phyloP scores from a whole-genome alignment of 2,113 vertebrate species.

The Ellobius talpinus region DNA sequence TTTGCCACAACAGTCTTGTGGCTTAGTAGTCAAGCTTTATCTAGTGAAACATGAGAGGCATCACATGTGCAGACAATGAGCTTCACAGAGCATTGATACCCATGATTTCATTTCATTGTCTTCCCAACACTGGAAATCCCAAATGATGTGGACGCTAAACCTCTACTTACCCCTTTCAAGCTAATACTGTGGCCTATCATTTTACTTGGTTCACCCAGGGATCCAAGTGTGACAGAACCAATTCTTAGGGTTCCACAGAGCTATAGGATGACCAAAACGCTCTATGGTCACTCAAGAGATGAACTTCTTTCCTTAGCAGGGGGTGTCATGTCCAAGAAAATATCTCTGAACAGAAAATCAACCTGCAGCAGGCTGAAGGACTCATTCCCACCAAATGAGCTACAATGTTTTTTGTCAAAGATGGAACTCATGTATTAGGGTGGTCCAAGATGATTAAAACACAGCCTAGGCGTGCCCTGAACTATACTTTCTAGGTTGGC shows the following conservation, averaged over 20 bases:
- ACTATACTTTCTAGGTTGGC: background rate
- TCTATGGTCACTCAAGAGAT: background rate
- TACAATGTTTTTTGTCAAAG: background rate
- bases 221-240: background rate
- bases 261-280: background rate
- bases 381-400: background rate
- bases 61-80: background rate
- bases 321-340: background rate
- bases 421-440: background rate
- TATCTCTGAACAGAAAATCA: background rate
- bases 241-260: background rate
- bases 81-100: background rate
- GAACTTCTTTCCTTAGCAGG: background rate
- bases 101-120: background rate
- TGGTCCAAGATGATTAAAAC: background rate
- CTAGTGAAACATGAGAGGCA: background rate
- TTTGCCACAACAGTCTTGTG: constrained; percentile 38
- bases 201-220: background rate
- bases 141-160: background rate
- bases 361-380: background rate
- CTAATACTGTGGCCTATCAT: background rate
- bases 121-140: background rate
- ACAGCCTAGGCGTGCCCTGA: background rate
- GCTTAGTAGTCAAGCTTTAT: background rate
- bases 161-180: constrained; percentile 18